These are phyloP conservation scores for Zeugodacus cucurbitae DNA, from an alignment of 1,140 invertebrate species.

Conservation along the genomic window DNA sequence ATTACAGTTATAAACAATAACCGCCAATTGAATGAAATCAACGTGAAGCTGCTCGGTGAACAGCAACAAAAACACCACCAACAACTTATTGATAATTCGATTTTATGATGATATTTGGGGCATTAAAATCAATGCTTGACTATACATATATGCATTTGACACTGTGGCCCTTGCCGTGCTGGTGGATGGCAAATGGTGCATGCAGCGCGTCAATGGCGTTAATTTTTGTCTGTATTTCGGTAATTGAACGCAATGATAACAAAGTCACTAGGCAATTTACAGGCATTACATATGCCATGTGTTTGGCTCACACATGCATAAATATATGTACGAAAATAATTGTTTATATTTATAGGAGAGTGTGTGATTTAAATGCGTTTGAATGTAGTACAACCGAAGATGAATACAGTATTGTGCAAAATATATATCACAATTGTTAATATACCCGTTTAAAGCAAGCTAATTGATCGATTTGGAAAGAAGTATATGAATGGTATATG, in stretches of 20 bases:
- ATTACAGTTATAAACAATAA: constrained; percentile 6
- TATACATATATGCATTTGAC: not conserved
- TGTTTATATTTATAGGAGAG: too few species aligned
- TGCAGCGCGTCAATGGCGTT: not conserved
- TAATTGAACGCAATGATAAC: constrained; percentile 19
- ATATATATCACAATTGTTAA: too few species aligned
- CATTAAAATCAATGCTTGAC: not conserved
- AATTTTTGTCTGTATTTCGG: not conserved
- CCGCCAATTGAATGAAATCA: constrained; percentile 8
- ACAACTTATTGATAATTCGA: not conserved
- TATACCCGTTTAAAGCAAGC: too few species aligned
- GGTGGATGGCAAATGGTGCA: not conserved
- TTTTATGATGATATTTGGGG: not conserved
- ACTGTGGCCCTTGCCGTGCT: not conserved
- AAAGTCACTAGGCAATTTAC: not conserved
- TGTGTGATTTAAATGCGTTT: too few species aligned
- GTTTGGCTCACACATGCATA: not conserved
- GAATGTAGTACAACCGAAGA: too few species aligned
- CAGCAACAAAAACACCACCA: not conserved
- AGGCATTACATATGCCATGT: not conserved
- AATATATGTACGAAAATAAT: not conserved
- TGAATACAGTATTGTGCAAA: too few species aligned
- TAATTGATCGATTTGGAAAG: too few species aligned
- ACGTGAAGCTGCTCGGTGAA: not conserved
- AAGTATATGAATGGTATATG: too few species aligned